Evolutionary conservation across 2,113 vertebrate species (phyloP).

Genomic region (Formicarius rufipectus): DNA sequence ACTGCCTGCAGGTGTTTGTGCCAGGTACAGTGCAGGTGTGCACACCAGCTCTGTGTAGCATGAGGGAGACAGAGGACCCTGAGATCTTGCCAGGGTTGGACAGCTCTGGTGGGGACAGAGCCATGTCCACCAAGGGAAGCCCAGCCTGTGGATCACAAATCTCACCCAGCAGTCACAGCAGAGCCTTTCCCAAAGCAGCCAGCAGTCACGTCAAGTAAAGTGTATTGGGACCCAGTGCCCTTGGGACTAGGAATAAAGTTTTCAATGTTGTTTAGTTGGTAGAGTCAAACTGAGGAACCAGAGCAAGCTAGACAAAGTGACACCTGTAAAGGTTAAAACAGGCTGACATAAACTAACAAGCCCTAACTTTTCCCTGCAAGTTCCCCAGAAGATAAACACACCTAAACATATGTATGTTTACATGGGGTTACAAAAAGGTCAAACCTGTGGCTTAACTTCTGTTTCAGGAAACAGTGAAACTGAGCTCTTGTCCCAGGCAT

Average conservation of each 20-base stretch:
- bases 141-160: rapidly evolving
- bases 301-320: neutral
- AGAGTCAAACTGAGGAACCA: neutral
- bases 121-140: neutral
- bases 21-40: neutral
- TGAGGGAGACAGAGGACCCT: too few relatives aligned
- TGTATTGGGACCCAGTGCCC: rapidly evolving
- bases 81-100: neutral
- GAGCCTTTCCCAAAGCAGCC: neutral
- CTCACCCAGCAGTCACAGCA: neutral
- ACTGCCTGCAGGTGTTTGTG: neutral
- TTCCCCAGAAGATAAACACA: neutral
- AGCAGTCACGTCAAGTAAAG: neutral
- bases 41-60: rapidly evolving
- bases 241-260: neutral
- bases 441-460: neutral
- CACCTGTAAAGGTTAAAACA: neutral
- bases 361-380: rapidly evolving
- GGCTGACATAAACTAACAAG: neutral
- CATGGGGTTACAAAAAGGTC: rapidly evolving
- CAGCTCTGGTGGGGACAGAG: neutral
- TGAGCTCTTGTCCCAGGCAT: neutral
- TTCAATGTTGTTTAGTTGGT: neutral
- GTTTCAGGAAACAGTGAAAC: neutral
- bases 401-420: neutral